phyloP scores from a whole-genome alignment of 2,797 vertebrate species.

The Chelon auratus region DNA sequence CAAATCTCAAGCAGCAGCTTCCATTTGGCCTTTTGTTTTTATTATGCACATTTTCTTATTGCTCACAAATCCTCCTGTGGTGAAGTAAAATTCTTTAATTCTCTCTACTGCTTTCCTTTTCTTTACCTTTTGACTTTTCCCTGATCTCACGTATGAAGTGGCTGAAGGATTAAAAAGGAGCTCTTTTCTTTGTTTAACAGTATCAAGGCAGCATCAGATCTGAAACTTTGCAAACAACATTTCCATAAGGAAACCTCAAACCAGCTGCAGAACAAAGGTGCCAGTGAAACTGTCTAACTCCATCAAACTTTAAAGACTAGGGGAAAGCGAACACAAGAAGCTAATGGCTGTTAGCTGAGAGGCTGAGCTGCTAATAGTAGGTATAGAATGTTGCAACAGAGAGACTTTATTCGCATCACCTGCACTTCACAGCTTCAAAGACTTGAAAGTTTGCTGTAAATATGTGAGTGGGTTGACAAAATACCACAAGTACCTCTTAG shows the following conservation, averaged over 20 bases:
- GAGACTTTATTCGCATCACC: conserved; percentile 1
- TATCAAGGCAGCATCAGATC: conserved; percentile 18
- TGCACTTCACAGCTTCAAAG: neutral
- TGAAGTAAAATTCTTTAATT: conserved; percentile 24
- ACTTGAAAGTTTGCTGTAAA: neutral
- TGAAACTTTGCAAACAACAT: conserved; percentile 27
- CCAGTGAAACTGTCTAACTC: conserved; percentile 4
- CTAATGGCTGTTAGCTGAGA: neutral
- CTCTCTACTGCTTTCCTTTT: neutral
- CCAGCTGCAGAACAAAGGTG: conserved; percentile 29
- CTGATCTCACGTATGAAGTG: neutral
- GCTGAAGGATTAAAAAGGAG: conserved; percentile 19
- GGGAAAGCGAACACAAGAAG: neutral
- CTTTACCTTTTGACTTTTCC: conserved; percentile 26
- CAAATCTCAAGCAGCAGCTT: conserved; percentile 30
- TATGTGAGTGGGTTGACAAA: neutral
- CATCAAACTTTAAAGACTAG: conserved; percentile 28
- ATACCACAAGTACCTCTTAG: neutral
- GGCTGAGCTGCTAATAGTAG: conserved; percentile 2
- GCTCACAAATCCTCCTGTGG: conserved; percentile 21
- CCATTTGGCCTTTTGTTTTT: conserved; percentile 35
- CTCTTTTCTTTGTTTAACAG: conserved; percentile 36
- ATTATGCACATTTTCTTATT: conserved; percentile 26
- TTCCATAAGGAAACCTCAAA: conserved; percentile 30
- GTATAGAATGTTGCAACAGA: neutral